Evolutionary conservation across 2,797 vertebrate species (phyloP).

Genomic region (Aeoliscus strigatus): DNA sequence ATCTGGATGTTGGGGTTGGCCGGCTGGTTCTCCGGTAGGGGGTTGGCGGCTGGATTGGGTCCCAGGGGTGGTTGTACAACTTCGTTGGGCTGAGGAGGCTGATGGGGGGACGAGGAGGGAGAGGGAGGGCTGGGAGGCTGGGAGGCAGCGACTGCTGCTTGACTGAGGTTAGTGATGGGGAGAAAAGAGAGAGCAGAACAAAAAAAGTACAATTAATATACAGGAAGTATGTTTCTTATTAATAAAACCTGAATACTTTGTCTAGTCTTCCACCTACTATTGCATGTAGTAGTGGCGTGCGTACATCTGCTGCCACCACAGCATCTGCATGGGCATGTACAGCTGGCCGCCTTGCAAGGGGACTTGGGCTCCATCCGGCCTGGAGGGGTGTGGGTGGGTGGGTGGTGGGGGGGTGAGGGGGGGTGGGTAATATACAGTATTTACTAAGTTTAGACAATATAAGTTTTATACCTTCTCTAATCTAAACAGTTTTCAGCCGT

Average conservation of each 20-base stretch:
- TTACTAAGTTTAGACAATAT: too few relatives aligned
- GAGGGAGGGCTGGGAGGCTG: slow-evolving; percentile 64
- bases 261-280: too few relatives aligned
- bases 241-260: too few relatives aligned
- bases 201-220: not conserved
- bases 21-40: slow-evolving; percentile 80
- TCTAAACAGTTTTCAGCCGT: too few relatives aligned
- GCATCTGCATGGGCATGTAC: slow-evolving; percentile 88
- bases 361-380: slow-evolving; percentile 78
- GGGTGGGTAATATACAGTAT: too few relatives aligned
- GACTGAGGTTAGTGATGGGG: slow-evolving; percentile 65
- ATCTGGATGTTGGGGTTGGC: slow-evolving; percentile 88
- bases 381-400: too few relatives aligned
- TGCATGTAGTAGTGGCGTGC: slow-evolving; percentile 96
- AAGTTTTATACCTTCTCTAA: too few relatives aligned
- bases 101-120: slow-evolving; percentile 29
- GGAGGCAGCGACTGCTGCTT: slow-evolving; percentile 88
- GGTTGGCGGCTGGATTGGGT: slow-evolving; percentile 61
- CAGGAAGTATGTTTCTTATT: too few relatives aligned
- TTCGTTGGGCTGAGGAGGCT: slow-evolving; percentile 61
- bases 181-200: not conserved
- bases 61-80: slow-evolving; percentile 60
- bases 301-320: slow-evolving; percentile 99
- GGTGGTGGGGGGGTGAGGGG: too few relatives aligned
- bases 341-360: slow-evolving; percentile 69